Percentiles rank a stretch among this genome's conserved stretches.
These are phyloP conservation scores for Gasterosteus nipponicus DNA, from an alignment of 2,113 vertebrate species.

Conservation along the genomic window DNA sequence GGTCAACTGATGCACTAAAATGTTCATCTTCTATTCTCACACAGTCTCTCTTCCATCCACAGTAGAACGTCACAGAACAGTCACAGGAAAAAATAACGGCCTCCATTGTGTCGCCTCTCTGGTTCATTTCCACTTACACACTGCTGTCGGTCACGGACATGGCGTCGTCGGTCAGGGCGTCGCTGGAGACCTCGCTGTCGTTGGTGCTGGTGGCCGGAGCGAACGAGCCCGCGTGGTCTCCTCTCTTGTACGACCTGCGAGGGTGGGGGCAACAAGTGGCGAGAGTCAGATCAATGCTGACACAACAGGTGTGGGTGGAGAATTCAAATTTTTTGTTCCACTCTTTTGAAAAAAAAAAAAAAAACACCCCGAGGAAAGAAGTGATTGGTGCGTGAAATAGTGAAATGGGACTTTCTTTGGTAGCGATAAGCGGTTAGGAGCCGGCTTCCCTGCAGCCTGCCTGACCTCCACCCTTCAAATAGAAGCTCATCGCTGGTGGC, in stretches of 20 bases:
- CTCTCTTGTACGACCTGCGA: constrained; percentile 89
- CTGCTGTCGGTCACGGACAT: constrained; percentile 97
- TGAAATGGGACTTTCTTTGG: constrained; percentile 23
- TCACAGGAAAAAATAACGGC: too few species aligned
- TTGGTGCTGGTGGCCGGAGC: constrained; percentile 95
- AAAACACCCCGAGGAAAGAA: neutral
- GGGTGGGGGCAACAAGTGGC: constrained; percentile 17
- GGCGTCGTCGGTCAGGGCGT: constrained; percentile 94
- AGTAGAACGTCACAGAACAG: neutral
- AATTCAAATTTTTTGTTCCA: constrained; percentile 5
- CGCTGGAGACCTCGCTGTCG: constrained; percentile 96
- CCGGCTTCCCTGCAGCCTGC: constrained; percentile 43
- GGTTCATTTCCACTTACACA: constrained; percentile 86
- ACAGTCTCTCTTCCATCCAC: neutral
- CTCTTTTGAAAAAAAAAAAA: neutral
- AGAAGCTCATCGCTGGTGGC: constrained; percentile 52
- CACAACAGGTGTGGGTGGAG: constrained; percentile 35
- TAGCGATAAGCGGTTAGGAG: neutral
- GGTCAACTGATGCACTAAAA: neutral
- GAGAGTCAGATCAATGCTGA: neutral
- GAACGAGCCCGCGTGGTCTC: constrained; percentile 87
- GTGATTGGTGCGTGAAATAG: constrained; percentile 25
- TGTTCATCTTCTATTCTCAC: neutral
- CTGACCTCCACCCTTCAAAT: neutral
- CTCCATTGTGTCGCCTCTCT: neutral